Evolutionary conservation across 2,797 vertebrate genomes (phyloP).

Genomic region (Telmatherina bonti): DNA sequence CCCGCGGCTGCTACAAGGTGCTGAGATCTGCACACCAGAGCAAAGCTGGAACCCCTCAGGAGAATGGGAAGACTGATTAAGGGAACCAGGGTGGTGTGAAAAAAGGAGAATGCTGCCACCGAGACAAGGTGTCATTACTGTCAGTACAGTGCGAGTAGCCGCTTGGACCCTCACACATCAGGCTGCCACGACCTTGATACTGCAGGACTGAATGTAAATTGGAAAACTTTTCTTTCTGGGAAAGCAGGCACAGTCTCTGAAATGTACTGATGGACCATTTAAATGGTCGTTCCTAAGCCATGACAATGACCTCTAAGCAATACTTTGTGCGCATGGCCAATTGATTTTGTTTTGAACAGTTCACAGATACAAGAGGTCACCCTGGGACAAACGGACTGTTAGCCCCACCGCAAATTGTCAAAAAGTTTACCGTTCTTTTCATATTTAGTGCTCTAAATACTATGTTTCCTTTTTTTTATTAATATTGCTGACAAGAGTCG

Average conservation of each 20-base stretch:
- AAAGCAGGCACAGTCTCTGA: conserved; percentile 26
- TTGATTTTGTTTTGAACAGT: conserved; percentile 44
- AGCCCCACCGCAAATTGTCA: conserved; percentile 64
- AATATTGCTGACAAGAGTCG: conserved; percentile 35
- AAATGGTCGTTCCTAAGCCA: conserved; percentile 62
- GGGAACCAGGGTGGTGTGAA: conserved; percentile 10
- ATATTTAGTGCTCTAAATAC: conserved; percentile 43
- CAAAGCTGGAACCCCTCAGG: conserved; percentile 80
- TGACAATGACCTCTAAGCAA: conserved; percentile 76
- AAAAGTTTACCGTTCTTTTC: conserved; percentile 66
- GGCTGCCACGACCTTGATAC: conserved; percentile 30
- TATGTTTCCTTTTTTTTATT: conserved; percentile 37
- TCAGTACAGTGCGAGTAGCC: conserved; percentile 18
- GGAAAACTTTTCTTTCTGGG: conserved; percentile 8
- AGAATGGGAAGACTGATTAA: conserved; percentile 93
- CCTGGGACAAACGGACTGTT: conserved; percentile 45
- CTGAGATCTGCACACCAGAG: conserved; percentile 83
- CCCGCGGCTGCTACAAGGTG: conserved; percentile 93
- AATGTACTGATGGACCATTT: conserved; percentile 53
- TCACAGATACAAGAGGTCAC: conserved; percentile 46
- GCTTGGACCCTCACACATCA: conserved; percentile 34
- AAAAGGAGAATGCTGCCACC: conserved; percentile 11
- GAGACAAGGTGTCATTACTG: conserved; percentile 27
- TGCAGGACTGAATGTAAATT: conserved; percentile 50
- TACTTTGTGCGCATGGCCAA: conserved; percentile 74